These are phyloP conservation scores for Patiria pectinifera DNA, from an alignment of 53 echinoderm and acorn worm genomes.

Conservation along the genomic window DNA sequence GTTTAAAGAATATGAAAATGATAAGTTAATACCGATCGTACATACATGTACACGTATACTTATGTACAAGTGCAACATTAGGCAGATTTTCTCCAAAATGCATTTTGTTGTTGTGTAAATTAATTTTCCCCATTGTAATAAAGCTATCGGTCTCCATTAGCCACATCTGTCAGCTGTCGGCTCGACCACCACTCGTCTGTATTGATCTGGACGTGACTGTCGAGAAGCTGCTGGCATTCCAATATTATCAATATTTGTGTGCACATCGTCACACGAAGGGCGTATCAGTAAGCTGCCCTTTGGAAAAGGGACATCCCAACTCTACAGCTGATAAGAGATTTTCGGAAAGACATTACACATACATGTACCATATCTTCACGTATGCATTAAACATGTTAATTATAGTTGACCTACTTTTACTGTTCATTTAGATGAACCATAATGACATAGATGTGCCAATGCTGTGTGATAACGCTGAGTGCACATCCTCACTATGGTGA, in stretches of 20 bases:
- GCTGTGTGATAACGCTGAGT: not conserved
- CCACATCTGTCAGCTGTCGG: constrained; percentile 5
- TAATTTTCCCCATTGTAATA: not conserved
- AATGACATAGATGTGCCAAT: not conserved
- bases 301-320: not conserved
- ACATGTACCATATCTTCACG: not conserved
- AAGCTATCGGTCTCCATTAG: not conserved
- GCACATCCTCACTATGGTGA: not conserved
- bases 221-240: not conserved
- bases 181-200: not conserved
- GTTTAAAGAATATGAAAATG: too few species aligned
- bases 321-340: not conserved
- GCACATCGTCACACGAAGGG: not conserved
- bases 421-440: not conserved
- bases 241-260: not conserved
- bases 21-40: too few species aligned
- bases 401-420: not conserved
- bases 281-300: not conserved
- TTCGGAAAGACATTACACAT: not conserved
- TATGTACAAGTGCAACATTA: too few species aligned
- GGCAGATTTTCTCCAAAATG: too few species aligned
- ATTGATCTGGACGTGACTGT: not conserved
- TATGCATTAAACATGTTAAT: not conserved
- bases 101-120: too few species aligned
- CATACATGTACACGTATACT: too few species aligned